These are phyloP conservation scores for Erpetoichthys calabaricus DNA, from an alignment of 2,797 vertebrate species.

Conservation along the genomic window DNA sequence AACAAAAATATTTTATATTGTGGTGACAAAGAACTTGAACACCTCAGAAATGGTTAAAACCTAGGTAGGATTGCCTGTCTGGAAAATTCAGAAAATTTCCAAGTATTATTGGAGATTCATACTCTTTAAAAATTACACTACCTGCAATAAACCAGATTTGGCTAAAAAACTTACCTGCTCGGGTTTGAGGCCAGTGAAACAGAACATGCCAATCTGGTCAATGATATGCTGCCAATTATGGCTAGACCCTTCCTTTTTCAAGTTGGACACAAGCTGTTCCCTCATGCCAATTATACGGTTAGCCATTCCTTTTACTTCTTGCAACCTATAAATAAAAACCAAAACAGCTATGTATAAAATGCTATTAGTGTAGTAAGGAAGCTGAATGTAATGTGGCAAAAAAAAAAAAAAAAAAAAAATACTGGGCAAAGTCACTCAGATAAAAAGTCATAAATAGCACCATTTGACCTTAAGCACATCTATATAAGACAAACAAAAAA, in stretches of 20 bases:
- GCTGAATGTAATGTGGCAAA: too few species aligned
- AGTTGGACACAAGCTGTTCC: slow-evolving; percentile 72
- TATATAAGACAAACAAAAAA: too few species aligned
- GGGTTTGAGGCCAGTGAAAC: slow-evolving; percentile 88
- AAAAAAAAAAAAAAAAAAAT: too few species aligned
- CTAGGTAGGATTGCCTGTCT: not conserved
- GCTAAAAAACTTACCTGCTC: slow-evolving; percentile 64
- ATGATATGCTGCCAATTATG: slow-evolving; percentile 92
- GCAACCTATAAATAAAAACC: slow-evolving; percentile 49
- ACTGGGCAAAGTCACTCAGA: too few species aligned
- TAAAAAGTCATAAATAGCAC: too few species aligned
- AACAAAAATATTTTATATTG: slow-evolving; percentile 10
- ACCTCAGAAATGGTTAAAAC: too few species aligned
- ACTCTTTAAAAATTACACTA: too few species aligned
- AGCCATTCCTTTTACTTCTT: slow-evolving; percentile 86
- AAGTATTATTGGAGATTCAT: too few species aligned
- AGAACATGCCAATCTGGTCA: slow-evolving; percentile 98
- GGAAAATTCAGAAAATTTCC: not conserved
- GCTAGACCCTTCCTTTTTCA: slow-evolving; percentile 83
- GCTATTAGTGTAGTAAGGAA: not conserved
- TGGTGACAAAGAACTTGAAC: not conserved
- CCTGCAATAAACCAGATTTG: not conserved
- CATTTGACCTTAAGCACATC: too few species aligned
- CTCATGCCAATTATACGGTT: slow-evolving; percentile 91
- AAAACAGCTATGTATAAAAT: not conserved